Evolutionary conservation across 2,797 vertebrate genomes (phyloP), one percentile per base, ranked within the genome.

Genomic region (Eulemur albifrons): DNA sequence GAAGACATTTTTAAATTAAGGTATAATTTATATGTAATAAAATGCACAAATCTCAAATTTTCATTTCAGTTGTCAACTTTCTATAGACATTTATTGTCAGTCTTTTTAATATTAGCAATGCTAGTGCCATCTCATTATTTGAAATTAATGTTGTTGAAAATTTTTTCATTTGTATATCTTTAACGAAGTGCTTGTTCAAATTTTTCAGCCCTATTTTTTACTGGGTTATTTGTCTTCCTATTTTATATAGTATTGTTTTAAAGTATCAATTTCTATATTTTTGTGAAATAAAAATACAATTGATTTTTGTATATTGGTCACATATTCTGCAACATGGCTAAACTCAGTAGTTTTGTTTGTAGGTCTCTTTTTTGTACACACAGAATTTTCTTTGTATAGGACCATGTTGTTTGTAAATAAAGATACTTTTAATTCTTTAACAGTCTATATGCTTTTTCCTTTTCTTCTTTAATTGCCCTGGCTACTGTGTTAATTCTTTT

Each of bases 121-220:
- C 32, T 84, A 73, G 18, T 17, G 4, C 38, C 87, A 40, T 45
- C 48, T 94, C 40, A 82, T 89, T 65, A 43, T 48, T 94, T 65
- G 13, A 84, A 88, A 88, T 59, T 90, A 93, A 65, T 14, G 18
- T 30, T 10, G n/a, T 40, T 87, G 57, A 93, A 93, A 94, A 84
- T 77, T 11, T 79, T 87, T 81, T 75, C 32, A 87, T 73, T 76
- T 94, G 45, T 32, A 7, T 57, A 70, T 61, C 25, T 89, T 87
- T 59, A 35, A 14, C 70, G 35, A 84, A 54, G 12, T n/a, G 14
- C 32, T 82, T 40, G 30, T 84, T 70, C 38, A 72, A 63, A 76
- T 45, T 13, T 93, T 88, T 88, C 38, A 70, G 91, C 5, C 17
- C 4, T 40, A 17, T 48, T 83, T 84, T 88, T 52, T 35, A 73